A percentile compares a stretch with the other conserved stretches of the same genome.
These are phyloP conservation scores for Oreochromis tanganicae DNA, from an alignment of 2,113 vertebrate species.

Conservation along the genomic window DNA sequence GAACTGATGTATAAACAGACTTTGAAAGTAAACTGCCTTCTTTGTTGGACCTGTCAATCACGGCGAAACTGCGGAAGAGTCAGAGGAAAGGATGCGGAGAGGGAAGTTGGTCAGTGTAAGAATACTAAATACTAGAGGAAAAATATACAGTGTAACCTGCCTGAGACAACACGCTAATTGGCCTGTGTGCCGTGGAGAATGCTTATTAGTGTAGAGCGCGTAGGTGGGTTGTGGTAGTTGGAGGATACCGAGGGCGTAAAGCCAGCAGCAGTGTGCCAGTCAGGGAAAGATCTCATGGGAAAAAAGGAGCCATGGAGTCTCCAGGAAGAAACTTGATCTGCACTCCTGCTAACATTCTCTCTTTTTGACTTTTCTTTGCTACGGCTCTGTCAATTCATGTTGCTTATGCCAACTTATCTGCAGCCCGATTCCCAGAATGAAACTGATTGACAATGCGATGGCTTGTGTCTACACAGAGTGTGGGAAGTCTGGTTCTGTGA, in stretches of 20 bases:
- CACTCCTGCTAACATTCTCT: background rate
- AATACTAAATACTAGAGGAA: background rate
- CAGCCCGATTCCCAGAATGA: background rate
- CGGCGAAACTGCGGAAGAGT: background rate
- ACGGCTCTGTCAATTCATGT: conserved; percentile 1
- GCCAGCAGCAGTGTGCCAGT: conserved; percentile 49
- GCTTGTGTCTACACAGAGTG: background rate
- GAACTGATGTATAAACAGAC: conserved; percentile 4
- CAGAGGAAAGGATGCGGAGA: background rate
- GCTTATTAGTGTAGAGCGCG: conserved; percentile 37
- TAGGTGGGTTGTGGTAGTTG: conserved; percentile 3
- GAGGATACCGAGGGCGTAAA: conserved; percentile 23
- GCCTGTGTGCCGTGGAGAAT: conserved; percentile 14
- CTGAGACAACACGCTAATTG: conserved; percentile 45
- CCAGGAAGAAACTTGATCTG: conserved; percentile 57
- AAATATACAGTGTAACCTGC: background rate
- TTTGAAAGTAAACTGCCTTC: conserved; percentile 7
- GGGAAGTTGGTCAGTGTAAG: background rate
- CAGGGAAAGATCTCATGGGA: conserved; percentile 31
- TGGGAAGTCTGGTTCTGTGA: background rate
- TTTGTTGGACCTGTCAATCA: conserved; percentile 7
- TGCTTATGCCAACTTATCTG: background rate
- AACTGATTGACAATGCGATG: background rate
- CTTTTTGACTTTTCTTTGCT: background rate
- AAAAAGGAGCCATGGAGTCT: conserved; percentile 61